Base-by-base conservation (phyloP, 2,888 invertebrate genomes). In the Teinopalpus imperialis region DNA sequence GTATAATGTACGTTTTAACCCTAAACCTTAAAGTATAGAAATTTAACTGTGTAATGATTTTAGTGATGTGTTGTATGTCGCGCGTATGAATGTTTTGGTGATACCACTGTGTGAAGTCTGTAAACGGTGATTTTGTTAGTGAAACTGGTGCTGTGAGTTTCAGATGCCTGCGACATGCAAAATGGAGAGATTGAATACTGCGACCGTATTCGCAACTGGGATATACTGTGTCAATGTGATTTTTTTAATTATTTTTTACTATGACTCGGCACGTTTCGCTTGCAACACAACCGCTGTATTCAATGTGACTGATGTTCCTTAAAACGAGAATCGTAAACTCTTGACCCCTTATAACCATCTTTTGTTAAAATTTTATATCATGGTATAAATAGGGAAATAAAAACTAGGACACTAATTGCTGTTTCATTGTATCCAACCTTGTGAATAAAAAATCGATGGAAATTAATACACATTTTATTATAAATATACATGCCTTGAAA, bases 351-450 rank as follows among this genome's bases (percentile, higher is more conserved):
- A 69, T 81, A 80, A 75, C 75, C 80, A 83, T 81, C 82, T 70
- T 87, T 74, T 77, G 85, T 87, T 87, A 85, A 77, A 69, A 79
- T 81, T n/a, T 83, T 81, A 73, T 83, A 85, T 81, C 78, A 81
- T 80, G 76, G 69, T 82, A 82, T 81, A 81, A 78, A 78, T 82
- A 82, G 78, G 66, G 65, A 69, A 87, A 83, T 80, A 83, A 83
- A 79, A 78, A 69, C 83, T 87, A 87, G 85, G 69, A 80, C 73
- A 73, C 67, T 54, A 57, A 74, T 52, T 52, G 75, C 56, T 74
- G 82, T 86, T 86, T 85, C 54, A 85, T 81, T 85, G 42, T 52
- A 43, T 54, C 27, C 23, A 10, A 27, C 39, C 40, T 37, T 43
- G 6, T 35, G 45, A 59, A 54, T 37, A 49, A 37, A 61, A 52